Evolutionary conservation across 2,797 vertebrate species (phyloP).

Genomic region (Cossypha niveicapilla): DNA sequence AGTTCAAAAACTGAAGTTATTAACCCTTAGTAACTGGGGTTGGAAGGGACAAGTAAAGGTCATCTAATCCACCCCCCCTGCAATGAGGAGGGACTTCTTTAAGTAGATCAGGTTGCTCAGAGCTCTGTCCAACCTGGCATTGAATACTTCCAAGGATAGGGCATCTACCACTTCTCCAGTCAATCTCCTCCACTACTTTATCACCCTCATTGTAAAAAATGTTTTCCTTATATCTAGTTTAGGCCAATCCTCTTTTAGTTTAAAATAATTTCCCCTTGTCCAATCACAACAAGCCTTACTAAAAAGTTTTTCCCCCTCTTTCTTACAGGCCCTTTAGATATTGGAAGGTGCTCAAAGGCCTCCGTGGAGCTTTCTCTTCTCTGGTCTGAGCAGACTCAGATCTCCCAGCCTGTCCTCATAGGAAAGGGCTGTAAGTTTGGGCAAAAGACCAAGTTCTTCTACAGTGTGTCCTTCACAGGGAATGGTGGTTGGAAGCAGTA

Average conservation of each 20-base stretch:
- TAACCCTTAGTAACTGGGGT: not conserved
- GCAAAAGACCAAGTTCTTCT: not conserved
- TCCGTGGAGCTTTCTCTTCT: not conserved
- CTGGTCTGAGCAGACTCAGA: not conserved
- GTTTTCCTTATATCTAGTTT: not conserved
- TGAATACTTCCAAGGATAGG: not conserved
- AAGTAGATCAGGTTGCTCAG: not conserved
- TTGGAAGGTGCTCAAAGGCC: not conserved
- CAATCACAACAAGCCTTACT: not conserved
- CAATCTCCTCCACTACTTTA: not conserved
- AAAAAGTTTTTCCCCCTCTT: not conserved
- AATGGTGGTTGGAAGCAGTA: not conserved
- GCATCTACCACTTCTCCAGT: fast-evolving
- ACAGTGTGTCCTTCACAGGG: not conserved
- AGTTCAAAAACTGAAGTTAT: not conserved
- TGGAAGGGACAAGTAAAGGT: not conserved
- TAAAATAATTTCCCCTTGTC: not conserved
- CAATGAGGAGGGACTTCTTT: not conserved
- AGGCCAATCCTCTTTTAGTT: not conserved
- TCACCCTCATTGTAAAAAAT: not conserved
- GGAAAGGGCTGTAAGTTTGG: not conserved
- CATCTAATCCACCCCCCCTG: not conserved
- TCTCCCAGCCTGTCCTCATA: not conserved
- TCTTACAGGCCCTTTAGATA: not conserved
- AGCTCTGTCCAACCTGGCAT: not conserved